Percentiles rank a stretch among this genome's conserved stretches.
Evolutionary conservation across 2,113 vertebrate genomes (phyloP).

Genomic region (Pseudolaguvia tuberculata): DNA sequence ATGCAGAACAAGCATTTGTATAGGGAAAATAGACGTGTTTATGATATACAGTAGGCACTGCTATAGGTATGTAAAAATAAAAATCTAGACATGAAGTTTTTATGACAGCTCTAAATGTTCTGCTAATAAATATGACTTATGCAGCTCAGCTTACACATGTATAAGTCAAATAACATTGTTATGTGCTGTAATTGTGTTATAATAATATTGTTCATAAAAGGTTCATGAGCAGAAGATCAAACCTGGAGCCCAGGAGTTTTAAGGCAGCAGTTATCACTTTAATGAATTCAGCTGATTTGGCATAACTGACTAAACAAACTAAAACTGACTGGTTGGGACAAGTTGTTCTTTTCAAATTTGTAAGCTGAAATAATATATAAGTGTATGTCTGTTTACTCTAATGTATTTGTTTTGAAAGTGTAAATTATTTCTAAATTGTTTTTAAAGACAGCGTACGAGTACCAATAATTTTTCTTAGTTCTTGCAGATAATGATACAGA

Average conservation of each 20-base stretch:
- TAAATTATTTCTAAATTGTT: too few species aligned
- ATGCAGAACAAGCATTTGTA: background rate
- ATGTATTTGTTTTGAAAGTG: background rate
- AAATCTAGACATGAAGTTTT: background rate
- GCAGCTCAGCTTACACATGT: background rate
- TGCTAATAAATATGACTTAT: background rate
- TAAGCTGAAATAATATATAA: too few species aligned
- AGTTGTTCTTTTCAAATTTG: background rate
- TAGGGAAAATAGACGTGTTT: background rate
- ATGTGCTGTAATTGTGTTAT: background rate
- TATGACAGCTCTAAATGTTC: background rate
- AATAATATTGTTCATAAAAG: conserved; percentile 1
- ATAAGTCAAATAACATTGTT: background rate
- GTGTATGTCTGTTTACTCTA: background rate
- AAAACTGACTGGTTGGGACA: background rate
- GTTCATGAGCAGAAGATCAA: background rate
- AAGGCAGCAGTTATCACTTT: background rate
- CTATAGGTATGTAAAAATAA: background rate
- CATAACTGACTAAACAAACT: background rate
- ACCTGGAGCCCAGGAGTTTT: background rate
- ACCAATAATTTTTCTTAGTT: too few species aligned
- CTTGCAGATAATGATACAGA: too few species aligned
- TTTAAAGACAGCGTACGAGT: too few species aligned
- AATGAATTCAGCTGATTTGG: background rate
- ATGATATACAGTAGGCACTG: background rate